These are phyloP conservation scores for Danio aesculapii DNA, from an alignment of 2,797 vertebrate species.

Conservation along the genomic window DNA sequence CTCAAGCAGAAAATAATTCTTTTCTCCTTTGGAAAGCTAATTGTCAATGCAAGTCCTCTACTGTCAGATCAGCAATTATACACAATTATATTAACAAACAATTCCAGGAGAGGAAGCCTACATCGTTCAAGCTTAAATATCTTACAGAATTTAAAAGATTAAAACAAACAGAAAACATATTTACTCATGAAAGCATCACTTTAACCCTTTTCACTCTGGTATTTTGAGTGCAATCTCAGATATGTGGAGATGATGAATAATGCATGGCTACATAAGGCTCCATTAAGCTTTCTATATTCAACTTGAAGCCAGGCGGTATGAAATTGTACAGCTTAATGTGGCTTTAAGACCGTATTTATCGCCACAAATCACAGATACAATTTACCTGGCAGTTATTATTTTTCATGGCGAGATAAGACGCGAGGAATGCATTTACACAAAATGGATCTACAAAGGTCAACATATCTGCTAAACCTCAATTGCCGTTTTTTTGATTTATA, in stretches of 20 bases:
- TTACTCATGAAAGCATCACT: conserved; percentile 5
- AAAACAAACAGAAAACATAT: no score
- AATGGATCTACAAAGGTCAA: conserved; percentile 57
- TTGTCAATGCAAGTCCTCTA: conserved; percentile 48
- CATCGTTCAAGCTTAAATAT: conserved; percentile 17
- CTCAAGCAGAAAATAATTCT: conserved; percentile 50
- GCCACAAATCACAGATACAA: conserved; percentile 62
- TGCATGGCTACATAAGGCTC: conserved; percentile 70
- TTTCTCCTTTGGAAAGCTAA: conserved; percentile 53
- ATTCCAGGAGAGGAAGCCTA: conserved; percentile 44
- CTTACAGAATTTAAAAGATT: background rate
- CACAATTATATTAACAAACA: conserved; percentile 59
- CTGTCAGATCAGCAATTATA: conserved; percentile 60
- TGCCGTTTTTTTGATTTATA: conserved; percentile 48
- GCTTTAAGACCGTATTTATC: conserved; percentile 75
- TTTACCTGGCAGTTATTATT: conserved; percentile 47
- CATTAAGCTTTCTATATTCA: conserved; percentile 77
- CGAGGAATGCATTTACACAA: conserved; percentile 31
- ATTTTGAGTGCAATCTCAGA: conserved; percentile 67
- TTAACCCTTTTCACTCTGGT: background rate
- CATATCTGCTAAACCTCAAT: conserved; percentile 47
- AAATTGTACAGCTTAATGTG: conserved; percentile 75
- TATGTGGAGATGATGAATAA: conserved; percentile 71
- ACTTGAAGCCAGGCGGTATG: conserved; percentile 71
- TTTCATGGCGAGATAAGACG: conserved; percentile 58